Percentiles rank a stretch among this genome's conserved stretches.
Evolutionary conservation across 2,113 vertebrate genomes (phyloP).

Genomic region (Boulengeromyrus knoepffleri): DNA sequence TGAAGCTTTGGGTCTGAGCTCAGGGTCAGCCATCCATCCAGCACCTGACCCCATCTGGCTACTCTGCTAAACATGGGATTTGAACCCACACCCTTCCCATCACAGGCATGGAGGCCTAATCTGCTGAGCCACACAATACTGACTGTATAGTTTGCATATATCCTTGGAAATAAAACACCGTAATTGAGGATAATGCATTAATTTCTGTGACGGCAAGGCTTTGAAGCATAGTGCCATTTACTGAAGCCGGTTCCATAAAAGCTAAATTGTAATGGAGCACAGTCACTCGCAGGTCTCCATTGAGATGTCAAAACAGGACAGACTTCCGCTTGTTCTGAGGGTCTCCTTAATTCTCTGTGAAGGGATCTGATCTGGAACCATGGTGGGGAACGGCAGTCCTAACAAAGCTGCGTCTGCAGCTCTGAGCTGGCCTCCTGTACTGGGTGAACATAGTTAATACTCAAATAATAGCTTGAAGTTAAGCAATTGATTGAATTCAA

Average conservation of each 20-base stretch:
- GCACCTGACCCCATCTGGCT: background rate
- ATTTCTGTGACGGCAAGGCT: background rate
- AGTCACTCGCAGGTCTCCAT: background rate
- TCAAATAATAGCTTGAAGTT: background rate
- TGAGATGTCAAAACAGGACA: background rate
- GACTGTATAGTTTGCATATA: background rate
- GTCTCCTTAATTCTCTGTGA: background rate
- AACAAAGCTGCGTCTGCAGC: background rate
- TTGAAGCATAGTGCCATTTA: background rate
- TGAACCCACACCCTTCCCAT: background rate
- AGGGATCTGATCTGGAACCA: background rate
- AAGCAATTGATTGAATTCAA: background rate
- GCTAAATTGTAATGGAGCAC: background rate
- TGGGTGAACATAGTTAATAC: background rate
- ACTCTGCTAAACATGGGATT: background rate
- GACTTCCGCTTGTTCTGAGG: background rate
- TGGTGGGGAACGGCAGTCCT: background rate
- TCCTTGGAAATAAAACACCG: background rate
- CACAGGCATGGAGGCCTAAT: background rate
- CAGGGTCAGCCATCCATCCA: background rate
- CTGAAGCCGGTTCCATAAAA: background rate
- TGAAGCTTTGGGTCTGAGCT: background rate
- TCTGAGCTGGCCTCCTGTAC: background rate
- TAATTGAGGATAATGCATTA: background rate
- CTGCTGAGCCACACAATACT: background rate